Conservation (phyloP, 2,888 invertebrate species). For the Trissolcus brochymenae region DNA sequence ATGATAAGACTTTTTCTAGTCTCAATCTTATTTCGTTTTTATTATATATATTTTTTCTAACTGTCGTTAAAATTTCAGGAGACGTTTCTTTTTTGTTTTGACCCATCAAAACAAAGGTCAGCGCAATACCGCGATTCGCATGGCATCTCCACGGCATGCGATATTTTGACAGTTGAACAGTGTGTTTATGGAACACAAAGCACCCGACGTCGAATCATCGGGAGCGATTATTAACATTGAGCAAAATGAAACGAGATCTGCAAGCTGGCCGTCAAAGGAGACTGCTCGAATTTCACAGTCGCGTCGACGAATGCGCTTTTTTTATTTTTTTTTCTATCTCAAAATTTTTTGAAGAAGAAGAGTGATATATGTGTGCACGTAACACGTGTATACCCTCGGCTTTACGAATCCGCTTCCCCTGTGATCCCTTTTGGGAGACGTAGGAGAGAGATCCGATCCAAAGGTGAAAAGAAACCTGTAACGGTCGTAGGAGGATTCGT, state of each 20-base stretch:
- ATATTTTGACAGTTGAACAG: constrained; percentile 44
- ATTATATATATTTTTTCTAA: neutral
- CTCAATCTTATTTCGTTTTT: neutral
- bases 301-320: constrained; percentile 40
- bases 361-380: constrained; percentile 43
- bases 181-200: constrained; percentile 23
- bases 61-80: neutral
- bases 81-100: neutral
- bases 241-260: constrained; percentile 38
- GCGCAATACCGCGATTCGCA: neutral
- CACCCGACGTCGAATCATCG: constrained; percentile 18
- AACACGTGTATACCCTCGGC: constrained; percentile 44
- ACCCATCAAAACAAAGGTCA: neutral
- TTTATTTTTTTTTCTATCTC: constrained; percentile 21
- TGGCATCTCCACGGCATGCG: constrained; percentile 1
- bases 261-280: constrained; percentile 39
- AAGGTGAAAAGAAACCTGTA: constrained; percentile 70
- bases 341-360: constrained; percentile 10
- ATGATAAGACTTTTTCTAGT: neutral
- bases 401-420: constrained; percentile 46
- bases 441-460: constrained; percentile 47
- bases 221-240: constrained; percentile 36
- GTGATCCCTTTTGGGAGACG: constrained; percentile 48
- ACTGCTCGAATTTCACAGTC: constrained; percentile 54
- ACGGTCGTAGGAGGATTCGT: constrained; percentile 73